phyloP scores from a whole-genome alignment of 1,140 invertebrate genomes.

The Monomorium pharaonis region DNA sequence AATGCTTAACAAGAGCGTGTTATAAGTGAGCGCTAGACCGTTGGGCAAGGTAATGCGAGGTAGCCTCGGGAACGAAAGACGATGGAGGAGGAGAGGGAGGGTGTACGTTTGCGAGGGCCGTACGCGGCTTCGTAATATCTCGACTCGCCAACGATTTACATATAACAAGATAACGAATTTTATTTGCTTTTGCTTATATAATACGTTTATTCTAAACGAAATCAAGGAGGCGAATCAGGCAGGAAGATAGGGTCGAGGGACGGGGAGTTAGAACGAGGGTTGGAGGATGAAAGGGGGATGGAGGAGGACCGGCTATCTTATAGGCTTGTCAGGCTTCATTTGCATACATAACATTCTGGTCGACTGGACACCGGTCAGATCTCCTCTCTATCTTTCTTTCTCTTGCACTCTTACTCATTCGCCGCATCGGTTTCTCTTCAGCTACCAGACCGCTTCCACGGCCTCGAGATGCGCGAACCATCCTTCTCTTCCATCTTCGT shows the following conservation, averaged over 20 bases:
- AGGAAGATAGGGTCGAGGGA: conserved; percentile 52
- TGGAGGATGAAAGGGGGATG: conserved; percentile 64
- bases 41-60: conserved; percentile 23
- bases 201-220: conserved; percentile 80
- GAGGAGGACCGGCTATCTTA: conserved; percentile 72
- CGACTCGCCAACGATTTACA: conserved; percentile 76
- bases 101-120: conserved; percentile 58
- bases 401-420: conserved; percentile 33
- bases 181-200: conserved; percentile 80
- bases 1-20: conserved; percentile 76
- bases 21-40: conserved; percentile 63
- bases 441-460: conserved; percentile 68
- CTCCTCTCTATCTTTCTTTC: conserved; percentile 64
- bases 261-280: conserved; percentile 56
- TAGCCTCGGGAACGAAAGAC: conserved; percentile 36
- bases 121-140: conserved; percentile 75
- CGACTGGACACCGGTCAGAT: conserved; percentile 84
- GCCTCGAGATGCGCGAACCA: conserved; percentile 65
- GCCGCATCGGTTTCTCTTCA: conserved; percentile 57
- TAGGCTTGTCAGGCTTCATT: conserved; percentile 83
- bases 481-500: conserved; percentile 67
- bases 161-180: conserved; percentile 83
- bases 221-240: conserved; percentile 66
- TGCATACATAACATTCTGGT: conserved; percentile 86
- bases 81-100: conserved; percentile 39